Base-by-base conservation (phyloP, 1,140 invertebrate genomes). In the Halictus rubicundus region DNA sequence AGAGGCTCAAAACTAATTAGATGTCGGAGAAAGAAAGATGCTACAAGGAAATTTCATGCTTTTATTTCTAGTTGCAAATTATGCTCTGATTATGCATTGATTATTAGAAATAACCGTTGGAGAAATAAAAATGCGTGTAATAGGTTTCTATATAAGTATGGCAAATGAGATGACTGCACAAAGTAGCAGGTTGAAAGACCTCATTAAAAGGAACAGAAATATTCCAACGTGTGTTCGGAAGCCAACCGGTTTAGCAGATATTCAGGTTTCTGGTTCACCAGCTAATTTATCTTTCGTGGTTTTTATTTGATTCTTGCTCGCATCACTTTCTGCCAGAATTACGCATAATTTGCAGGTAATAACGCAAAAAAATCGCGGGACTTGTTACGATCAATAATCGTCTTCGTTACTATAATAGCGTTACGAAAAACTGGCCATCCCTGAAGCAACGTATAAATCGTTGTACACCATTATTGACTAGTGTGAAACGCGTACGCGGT, bases 201-300 rank as follows among this genome's bases (percentile, higher is more conserved):
- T 73, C 27, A 52, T 37, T 27, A 16, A 21, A 19, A 27, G 14
- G n/a, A 6, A 64, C n/a, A 73, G 63, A 64, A 73, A 52, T 64
- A 46, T 64, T 63, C 27, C 32, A 73, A 73, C 63, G 16, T 19
- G 37, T 37, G 42, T 19, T 60, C 59, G 71, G 71, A 65, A 73
- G 32, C 42, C n/a, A 73, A 73, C 71, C 71, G 71, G 71, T 73
- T 73, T 32, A n/a, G n/a, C 1, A 37, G 71, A 32, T n/a, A 52
- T 64, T 73, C 71, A n/a, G 32, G 60, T 52, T 73, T 73, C 63
- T 37, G 71, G 25, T 42, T 42, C 27, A 27, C 60, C 19, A 37
- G 71, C n/a, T 32, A 63, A 63, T 63, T 63, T 8, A 37, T 63
- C 60, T 63, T 37, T 12, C 14, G 0, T 2, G 27, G 16, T 32